These are phyloP conservation scores for Tipula vernalis DNA, from an alignment of 2,888 invertebrate genomes.

Conservation along the genomic window DNA sequence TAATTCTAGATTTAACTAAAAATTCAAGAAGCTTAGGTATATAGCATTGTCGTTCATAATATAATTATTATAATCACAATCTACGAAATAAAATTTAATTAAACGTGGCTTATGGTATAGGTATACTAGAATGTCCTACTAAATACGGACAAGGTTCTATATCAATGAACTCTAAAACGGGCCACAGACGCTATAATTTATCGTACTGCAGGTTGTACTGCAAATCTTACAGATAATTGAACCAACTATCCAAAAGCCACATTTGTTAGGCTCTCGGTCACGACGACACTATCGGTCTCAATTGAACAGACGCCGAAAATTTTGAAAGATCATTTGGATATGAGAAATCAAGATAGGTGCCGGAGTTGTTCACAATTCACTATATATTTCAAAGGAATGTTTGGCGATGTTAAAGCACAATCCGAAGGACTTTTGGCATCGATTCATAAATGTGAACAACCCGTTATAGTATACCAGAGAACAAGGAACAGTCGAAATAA, in stretches of 20 bases:
- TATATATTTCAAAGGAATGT: constrained; percentile 23
- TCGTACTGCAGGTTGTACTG: no score
- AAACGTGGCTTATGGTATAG: no score
- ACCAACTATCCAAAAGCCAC: background rate
- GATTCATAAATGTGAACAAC: constrained; percentile 26
- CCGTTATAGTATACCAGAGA: background rate
- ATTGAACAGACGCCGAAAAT: constrained; percentile 19
- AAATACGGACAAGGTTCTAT: background rate
- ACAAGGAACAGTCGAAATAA: background rate
- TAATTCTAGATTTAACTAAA: no score
- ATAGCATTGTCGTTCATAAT: no score
- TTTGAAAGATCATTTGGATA: constrained; percentile 20
- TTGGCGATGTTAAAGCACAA: constrained; percentile 23
- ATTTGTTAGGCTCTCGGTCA: background rate
- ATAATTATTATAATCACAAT: no score
- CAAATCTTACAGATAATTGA: no score
- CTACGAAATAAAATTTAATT: no score
- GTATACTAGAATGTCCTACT: background rate
- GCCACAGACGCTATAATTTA: no score
- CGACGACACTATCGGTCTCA: background rate
- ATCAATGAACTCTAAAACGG: no score
- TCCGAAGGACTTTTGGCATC: constrained; percentile 23
- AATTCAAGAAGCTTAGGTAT: no score
- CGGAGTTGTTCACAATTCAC: constrained; percentile 19
- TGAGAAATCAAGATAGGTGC: constrained; percentile 20